phyloP scores from a whole-genome alignment of 2,113 vertebrate species.

The Mustela nigripes region DNA sequence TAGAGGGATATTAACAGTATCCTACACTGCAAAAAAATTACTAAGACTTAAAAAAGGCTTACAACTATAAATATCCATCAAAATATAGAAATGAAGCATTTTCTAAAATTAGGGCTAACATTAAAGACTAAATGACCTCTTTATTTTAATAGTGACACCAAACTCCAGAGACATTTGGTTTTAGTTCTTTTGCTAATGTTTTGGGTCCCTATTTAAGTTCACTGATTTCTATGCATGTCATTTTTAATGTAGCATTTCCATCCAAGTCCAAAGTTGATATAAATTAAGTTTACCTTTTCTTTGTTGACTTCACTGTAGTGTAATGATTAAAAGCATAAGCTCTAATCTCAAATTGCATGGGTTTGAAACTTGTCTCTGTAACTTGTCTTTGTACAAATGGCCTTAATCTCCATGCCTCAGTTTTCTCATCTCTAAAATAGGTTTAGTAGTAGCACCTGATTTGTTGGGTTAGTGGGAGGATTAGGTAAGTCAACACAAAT shows the following conservation, averaged over 20 bases:
- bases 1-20: not conserved
- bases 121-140: conserved; percentile 39
- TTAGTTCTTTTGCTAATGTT: conserved; percentile 43
- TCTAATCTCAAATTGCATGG: conserved; percentile 3
- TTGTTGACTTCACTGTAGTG: conserved; percentile 18
- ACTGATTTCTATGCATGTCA: not conserved
- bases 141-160: conserved; percentile 53
- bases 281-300: not conserved
- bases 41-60: not conserved
- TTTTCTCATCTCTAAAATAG: not conserved
- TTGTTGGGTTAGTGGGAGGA: not conserved
- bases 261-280: not conserved
- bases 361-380: not conserved
- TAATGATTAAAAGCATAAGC: not conserved
- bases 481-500: not conserved
- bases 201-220: not conserved
- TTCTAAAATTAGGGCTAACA: conserved; percentile 37
- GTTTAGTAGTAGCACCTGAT: not conserved
- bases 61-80: not conserved
- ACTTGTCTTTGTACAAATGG: not conserved
- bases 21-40: not conserved
- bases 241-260: conserved; percentile 27
- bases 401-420: not conserved
- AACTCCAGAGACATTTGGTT: conserved; percentile 8
- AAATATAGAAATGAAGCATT: not conserved